Percentiles rank a stretch among this genome's conserved stretches.
phyloP scores from a whole-genome alignment of 2,888 invertebrate genomes.

The Drosophila leonis region DNA sequence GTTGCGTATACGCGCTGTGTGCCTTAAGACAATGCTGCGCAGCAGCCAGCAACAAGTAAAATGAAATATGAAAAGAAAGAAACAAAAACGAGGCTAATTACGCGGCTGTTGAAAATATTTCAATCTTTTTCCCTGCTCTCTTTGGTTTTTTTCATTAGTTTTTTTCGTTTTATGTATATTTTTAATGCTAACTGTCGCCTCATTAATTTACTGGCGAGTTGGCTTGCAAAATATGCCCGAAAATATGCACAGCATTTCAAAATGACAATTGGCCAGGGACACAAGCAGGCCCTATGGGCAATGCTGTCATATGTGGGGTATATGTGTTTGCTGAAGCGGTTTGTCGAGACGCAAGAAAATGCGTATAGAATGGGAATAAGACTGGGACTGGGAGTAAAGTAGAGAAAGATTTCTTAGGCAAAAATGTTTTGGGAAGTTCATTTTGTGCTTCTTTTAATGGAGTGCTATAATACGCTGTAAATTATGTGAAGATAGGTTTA shows the following conservation, averaged over 20 bases:
- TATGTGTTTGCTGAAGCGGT: neutral
- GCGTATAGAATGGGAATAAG: too few species aligned
- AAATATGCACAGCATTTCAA: constrained; percentile 43
- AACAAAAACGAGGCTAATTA: constrained; percentile 67
- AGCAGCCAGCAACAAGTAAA: neutral
- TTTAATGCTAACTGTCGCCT: constrained; percentile 67
- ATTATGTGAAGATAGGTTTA: neutral
- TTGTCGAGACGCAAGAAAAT: neutral
- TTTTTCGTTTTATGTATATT: constrained; percentile 11
- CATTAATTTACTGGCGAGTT: constrained; percentile 67
- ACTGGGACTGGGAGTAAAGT: neutral
- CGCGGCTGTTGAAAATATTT: constrained; percentile 74
- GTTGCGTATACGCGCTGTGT: constrained; percentile 63
- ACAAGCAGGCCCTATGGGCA: constrained; percentile 2
- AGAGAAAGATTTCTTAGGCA: neutral
- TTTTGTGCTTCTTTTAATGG: too few species aligned
- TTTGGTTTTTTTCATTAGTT: constrained; percentile 4
- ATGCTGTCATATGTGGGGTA: neutral
- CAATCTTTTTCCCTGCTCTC: constrained; percentile 40
- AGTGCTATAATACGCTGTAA: neutral
- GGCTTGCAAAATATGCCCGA: constrained; percentile 24
- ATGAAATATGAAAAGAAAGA: constrained; percentile 21
- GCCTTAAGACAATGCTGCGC: constrained; percentile 22
- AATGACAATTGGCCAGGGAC: constrained; percentile 22
- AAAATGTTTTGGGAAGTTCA: neutral